Evolutionary conservation across 2,797 vertebrate species (phyloP), one percentile per base, ranked within the genome.

Genomic region (Phaenicophaeus curvirostris): DNA sequence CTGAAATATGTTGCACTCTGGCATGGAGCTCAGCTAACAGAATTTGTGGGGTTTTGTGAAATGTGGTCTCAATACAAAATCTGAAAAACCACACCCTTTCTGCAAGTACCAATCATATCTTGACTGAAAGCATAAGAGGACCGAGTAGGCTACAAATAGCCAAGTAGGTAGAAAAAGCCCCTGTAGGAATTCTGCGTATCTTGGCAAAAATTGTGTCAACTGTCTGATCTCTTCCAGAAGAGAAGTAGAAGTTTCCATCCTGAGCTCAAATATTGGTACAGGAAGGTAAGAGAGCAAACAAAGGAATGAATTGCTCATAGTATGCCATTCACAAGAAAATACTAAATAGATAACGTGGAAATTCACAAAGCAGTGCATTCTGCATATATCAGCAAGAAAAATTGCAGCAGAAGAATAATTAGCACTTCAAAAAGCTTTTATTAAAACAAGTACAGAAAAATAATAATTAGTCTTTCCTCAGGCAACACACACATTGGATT

Each of bases 221-320:
- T 91, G 71, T 71, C 71, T 90, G 83, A 88, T 84, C 62, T 94
- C n/a, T 89, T 89, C 69, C 90, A 95, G 88, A 33, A 89, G 42
- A 84, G 90, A 95, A 90, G 68, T 96, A 95, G 95, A 96, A 96
- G 92, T 96, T 96, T 96, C 95, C 94, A 96, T 81, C 65, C 90
- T 58, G 61, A 85, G 84, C 75, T 91, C 78, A 88, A 82, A 93
- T 89, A 81, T 89, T 93, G 35, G 63, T 89, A 92, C 46, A 89
- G 78, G 81, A 78, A 93, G 50, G 84, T 87, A 87, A 92, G 79
- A 95, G 81, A 93, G 84, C 86, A 94, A 95, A 71, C 0, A 8
- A 79, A 94, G 72, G 86, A 94, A 90, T 68, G 61, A 89, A 90
- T 77, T 90, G 85, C 82, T 96, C 85, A 86, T 82, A 93, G 76